These are phyloP conservation scores for Pogonognathellus flavescens DNA, from an alignment of 1,140 invertebrate species.

Conservation along the genomic window DNA sequence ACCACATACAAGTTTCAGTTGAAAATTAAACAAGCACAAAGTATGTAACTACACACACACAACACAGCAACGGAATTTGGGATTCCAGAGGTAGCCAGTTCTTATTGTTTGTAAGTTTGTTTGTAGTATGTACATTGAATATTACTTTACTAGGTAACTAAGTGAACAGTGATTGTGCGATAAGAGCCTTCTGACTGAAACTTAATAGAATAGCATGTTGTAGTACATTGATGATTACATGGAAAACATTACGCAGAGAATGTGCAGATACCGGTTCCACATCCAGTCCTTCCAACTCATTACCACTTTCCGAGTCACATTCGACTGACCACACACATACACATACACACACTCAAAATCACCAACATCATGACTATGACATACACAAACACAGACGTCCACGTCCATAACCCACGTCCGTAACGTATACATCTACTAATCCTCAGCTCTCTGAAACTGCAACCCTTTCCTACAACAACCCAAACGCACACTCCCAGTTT, in stretches of 20 bases:
- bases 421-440: neutral
- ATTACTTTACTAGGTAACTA: neutral
- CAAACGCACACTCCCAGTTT: too few species aligned
- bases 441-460: too few species aligned
- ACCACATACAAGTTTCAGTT: neutral
- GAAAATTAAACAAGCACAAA: conserved; percentile 1
- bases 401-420: conserved; percentile 27
- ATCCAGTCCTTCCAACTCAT: conserved; percentile 43
- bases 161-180: conserved; percentile 12
- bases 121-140: neutral
- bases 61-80: neutral
- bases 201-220: conserved; percentile 28
- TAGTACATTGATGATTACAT: conserved; percentile 40
- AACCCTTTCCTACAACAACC: too few species aligned
- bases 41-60: neutral
- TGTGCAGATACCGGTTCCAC: conserved; percentile 46
- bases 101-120: neutral
- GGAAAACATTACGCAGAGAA: conserved; percentile 36
- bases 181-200: conserved; percentile 35
- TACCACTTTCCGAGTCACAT: conserved; percentile 46
- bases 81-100: neutral
- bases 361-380: too few species aligned
- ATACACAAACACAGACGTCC: too few species aligned
- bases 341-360: conserved; percentile 4
- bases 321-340: conserved; percentile 45